A percentile compares a stretch with the other conserved stretches of the same genome.
Conservation (phyloP, 1,140 invertebrate genomes). For the Frieseomelitta varia region DNA sequence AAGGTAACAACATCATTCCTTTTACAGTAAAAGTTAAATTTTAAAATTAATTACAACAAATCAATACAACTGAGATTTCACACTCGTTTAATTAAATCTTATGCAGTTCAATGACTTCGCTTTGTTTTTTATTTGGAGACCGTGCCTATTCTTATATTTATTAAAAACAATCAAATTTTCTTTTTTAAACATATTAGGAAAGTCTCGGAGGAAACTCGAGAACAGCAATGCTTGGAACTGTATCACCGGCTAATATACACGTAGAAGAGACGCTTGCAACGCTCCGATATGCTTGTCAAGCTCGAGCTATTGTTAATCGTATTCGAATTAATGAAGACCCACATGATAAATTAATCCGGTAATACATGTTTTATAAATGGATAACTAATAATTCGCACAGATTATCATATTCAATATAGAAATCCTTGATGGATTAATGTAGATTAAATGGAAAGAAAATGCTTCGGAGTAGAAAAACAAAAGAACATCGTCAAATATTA, state of each 20-base stretch:
- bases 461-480: background rate
- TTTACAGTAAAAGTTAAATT: background rate
- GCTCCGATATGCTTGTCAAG: constrained; percentile 92
- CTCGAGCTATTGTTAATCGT: constrained; percentile 93
- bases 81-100: background rate
- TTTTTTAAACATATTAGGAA: constrained; percentile 79
- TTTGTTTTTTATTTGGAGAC: background rate
- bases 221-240: constrained; percentile 87
- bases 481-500: background rate
- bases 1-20: background rate
- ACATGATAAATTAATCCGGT: constrained; percentile 84
- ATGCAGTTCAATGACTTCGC: background rate
- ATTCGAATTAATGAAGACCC: constrained; percentile 91
- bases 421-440: background rate
- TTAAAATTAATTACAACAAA: constrained; percentile 12
- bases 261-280: constrained; percentile 93
- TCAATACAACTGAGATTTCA: background rate
- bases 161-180: background rate
- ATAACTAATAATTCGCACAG: background rate
- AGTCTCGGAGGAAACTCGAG: constrained; percentile 86
- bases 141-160: background rate
- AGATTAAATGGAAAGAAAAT: background rate
- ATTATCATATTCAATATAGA: background rate
- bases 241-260: constrained; percentile 90
- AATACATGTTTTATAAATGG: constrained; percentile 14